Conservation (phyloP, 2,113 vertebrate genomes). For the Oplegnathus fasciatus region DNA sequence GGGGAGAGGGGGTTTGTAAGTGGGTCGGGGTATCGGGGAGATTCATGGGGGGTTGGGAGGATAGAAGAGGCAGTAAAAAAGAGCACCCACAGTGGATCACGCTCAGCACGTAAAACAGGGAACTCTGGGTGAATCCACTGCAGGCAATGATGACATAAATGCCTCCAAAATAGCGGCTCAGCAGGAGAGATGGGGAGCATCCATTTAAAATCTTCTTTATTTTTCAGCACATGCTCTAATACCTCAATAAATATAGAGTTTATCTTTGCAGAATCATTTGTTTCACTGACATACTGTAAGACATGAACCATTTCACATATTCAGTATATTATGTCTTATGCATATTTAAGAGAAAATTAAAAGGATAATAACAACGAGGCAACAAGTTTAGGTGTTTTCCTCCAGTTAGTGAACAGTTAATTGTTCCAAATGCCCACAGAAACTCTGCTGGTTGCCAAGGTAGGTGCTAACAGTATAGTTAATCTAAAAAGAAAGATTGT, state of each 20-base stretch:
- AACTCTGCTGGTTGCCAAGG: slow-evolving; percentile 37
- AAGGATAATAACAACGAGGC: not conserved
- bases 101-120: slow-evolving; percentile 5
- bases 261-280: not conserved
- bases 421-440: slow-evolving; percentile 25
- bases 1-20: slow-evolving; percentile 52
- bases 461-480: slow-evolving; percentile 20
- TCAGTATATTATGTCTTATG: not conserved
- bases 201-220: not conserved
- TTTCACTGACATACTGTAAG: not conserved
- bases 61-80: slow-evolving; percentile 57
- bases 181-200: not conserved
- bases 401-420: slow-evolving; percentile 20
- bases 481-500: slow-evolving; percentile 30
- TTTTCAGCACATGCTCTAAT: not conserved
- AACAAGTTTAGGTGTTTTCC: slow-evolving; percentile 2
- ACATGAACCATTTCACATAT: not conserved
- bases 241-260: not conserved
- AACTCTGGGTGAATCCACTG: slow-evolving; percentile 32
- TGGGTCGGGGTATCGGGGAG: slow-evolving; percentile 71
- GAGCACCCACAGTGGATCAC: slow-evolving; percentile 44
- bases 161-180: not conserved
- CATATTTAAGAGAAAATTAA: not conserved
- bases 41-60: slow-evolving; percentile 70
- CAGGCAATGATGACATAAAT: slow-evolving; percentile 4